These are phyloP conservation scores for Physella acuta DNA, from an alignment of 1,140 invertebrate genomes.

Conservation along the genomic window DNA sequence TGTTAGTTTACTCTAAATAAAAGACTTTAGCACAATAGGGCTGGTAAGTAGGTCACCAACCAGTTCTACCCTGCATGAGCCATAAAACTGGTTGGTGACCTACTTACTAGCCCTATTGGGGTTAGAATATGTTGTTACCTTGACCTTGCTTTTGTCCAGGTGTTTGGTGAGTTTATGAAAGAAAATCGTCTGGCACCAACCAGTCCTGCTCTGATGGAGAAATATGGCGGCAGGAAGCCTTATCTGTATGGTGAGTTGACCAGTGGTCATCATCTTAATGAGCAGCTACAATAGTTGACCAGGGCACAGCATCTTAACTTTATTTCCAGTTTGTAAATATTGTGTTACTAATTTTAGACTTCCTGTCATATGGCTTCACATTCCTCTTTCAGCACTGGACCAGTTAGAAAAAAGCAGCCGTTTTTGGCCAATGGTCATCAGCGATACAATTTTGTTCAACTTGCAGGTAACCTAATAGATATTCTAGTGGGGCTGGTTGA, in stretches of 20 bases:
- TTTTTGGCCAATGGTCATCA: constrained; percentile 91
- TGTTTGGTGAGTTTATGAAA: constrained; percentile 86
- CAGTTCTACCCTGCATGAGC: no score
- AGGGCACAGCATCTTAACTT: no score
- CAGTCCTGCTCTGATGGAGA: constrained; percentile 20
- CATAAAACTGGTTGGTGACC: no score
- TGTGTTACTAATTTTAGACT: background rate
- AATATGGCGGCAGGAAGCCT: constrained; percentile 1
- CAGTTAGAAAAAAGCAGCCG: constrained; percentile 77
- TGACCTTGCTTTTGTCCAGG: no score
- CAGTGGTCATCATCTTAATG: background rate
- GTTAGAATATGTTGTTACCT: no score
- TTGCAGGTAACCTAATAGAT: constrained; percentile 65
- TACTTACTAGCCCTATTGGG: no score
- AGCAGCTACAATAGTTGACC: background rate
- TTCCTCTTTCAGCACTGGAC: constrained; percentile 64
- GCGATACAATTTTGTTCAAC: constrained; percentile 87
- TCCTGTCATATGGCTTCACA: background rate
- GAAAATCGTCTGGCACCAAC: constrained; percentile 76
- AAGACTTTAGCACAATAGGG: no score
- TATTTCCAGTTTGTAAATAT: background rate
- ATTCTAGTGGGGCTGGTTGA: no score
- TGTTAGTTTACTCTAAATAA: no score
- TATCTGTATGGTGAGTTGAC: constrained; percentile 12
- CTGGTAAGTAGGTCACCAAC: no score